Evolutionary conservation across 2,113 vertebrate species (phyloP), one percentile per base, ranked within the genome.

Genomic region (Tyto alba): DNA sequence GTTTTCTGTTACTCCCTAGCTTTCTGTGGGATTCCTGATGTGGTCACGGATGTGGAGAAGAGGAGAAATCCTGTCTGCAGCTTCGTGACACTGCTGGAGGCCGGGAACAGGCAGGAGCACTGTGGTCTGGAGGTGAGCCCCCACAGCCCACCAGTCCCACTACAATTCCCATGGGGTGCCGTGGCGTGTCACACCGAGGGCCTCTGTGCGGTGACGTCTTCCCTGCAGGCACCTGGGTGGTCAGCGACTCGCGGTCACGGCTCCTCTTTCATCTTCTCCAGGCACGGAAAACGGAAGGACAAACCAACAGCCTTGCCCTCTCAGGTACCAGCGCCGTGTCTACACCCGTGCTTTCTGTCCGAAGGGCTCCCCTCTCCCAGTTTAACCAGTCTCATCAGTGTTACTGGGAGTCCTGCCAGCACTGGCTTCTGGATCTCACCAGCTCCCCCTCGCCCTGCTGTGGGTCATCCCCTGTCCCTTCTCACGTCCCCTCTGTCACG

Each of bases 11-110:
- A 27, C 14, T 34, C 26, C 41, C 13, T 10, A 11, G 62, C 40
- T 29, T 80, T 43, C 13, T 8, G 8, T 47, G 18, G 32, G 38
- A 43, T 29, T 55, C 40, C 19, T 6, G 8, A 18, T n/a, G 32
- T 7, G 40, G 50, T 36, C 18, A 21, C 96, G 99, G 99, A 99
- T 93, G 92, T 98, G 94, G 93, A 99, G 98, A 75, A 98, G 98
- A 99, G 98, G 76, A 98, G 98, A 71, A 99, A 99, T 89, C 99
- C 99, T 3, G 98, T 99, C 43, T 99, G 99, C 90, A 98, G 98
- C 94, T 99, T 99, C 86, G 98, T 98, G 64, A 99, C 98, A 14
- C 99, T 98, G 1, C 96, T 99, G 38, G 98, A 99, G 85, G 98
- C 93, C 16, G 97, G 99, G 25, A 98, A 98, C 9, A 91, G 98